Conservation (phyloP, 2,797 vertebrate species). For the Anolis apletophallus region DNA sequence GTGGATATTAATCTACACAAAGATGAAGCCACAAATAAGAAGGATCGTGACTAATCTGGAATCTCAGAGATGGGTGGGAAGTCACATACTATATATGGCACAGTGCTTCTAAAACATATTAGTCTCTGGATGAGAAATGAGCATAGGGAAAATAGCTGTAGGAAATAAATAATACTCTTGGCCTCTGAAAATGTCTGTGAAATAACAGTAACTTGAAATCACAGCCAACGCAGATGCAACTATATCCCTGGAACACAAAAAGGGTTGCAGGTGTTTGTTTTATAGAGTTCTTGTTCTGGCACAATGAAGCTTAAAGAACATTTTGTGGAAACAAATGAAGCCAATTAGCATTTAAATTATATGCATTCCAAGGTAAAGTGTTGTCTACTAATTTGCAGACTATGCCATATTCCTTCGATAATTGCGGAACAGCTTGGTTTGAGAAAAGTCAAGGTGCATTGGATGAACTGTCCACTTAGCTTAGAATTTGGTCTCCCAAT, state of each 20-base stretch:
- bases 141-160: not conserved
- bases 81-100: not conserved
- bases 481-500: not conserved
- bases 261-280: not conserved
- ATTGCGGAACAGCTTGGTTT: not conserved
- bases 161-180: not conserved
- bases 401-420: not conserved
- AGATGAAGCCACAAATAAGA: not conserved
- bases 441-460: not conserved
- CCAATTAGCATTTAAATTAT: not conserved
- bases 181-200: conserved; percentile 5
- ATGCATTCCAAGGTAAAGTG: not conserved
- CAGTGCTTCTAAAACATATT: not conserved
- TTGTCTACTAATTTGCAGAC: not conserved
- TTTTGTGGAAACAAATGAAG: not conserved
- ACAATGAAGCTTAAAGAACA: not conserved
- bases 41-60: not conserved
- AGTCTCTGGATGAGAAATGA: not conserved
- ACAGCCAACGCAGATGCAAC: not conserved
- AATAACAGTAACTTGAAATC: not conserved
- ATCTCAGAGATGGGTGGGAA: not conserved
- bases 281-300: not conserved
- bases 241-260: not conserved
- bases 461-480: too few species aligned
- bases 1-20: not conserved